Conservation (phyloP, 2,888 invertebrate genomes). For the Escarpia spicata region DNA sequence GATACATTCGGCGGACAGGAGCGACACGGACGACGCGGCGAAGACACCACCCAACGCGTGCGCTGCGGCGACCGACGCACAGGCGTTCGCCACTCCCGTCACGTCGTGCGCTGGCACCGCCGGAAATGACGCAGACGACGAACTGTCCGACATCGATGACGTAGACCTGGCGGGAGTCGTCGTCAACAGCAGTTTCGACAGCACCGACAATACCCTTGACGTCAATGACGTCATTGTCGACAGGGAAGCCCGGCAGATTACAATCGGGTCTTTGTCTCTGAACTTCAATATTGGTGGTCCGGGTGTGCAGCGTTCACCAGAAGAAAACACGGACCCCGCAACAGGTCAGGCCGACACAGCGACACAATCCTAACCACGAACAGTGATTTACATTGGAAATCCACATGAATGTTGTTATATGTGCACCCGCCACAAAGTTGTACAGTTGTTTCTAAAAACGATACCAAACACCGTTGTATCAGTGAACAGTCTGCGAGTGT, state of each 20-base stretch:
- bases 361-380: neutral
- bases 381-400: neutral
- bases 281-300: neutral
- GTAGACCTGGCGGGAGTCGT: neutral
- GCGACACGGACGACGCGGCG: constrained; percentile 5
- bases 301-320: neutral
- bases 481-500: neutral
- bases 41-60: neutral
- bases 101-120: neutral
- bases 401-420: neutral
- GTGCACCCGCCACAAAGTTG: neutral
- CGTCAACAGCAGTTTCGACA: constrained; percentile 16
- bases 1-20: neutral
- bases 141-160: neutral
- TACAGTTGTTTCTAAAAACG: neutral
- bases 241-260: neutral
- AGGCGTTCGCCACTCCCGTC: neutral
- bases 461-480: too few species aligned
- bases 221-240: constrained; percentile 11
- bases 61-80: neutral
- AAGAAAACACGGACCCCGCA: neutral
- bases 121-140: constrained; percentile 12
- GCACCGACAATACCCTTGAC: constrained; percentile 16
- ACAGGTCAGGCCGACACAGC: neutral
- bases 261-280: neutral